Base-by-base conservation (phyloP, 2,113 vertebrate species). In the Machaerirhynchus nigripectus region DNA sequence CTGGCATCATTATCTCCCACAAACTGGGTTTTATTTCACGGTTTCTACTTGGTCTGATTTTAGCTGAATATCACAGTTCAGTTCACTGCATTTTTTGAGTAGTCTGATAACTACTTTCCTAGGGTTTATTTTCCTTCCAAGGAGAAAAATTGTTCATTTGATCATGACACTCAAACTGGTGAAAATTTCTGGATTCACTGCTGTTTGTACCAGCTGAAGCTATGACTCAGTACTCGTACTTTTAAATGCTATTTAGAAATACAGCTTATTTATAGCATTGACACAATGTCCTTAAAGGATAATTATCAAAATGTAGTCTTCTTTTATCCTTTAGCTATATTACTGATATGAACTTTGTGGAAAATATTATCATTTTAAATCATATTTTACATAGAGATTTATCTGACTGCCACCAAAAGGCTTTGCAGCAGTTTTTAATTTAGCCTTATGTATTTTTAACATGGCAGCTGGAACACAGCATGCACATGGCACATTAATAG, bases 381-480 rank as follows among this genome's bases (percentile, higher is more conserved):
- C 40, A 84, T 42, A 93, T 93, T 94, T 96, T 93, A 78, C 75
- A 59, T 22, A 71, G 47, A 84, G 79, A 75, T 77, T 97, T 97
- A 94, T 91, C 67, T 97, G 96, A 95, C 96, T 97, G 92, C 84
- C 67, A 91, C 60, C 71, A 50, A 53, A 96, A 94, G 46, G 55
- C 86, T 96, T 94, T 96, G 82, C 84, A 95, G 76, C 86, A 91
- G 79, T 93, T 97, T 97, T 97, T 96, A 95, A 97, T 97, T 97
- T 96, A 97, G 96, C 69, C 69, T 97, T 96, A 97, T 97, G 88
- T 84, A 97, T 97, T 97, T 97, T 98, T 96, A 93, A 97, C 96
- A 28, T 84, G 86, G 96, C 91, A 97, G 94, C 93, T 97, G 94
- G 95, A 97, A 92, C 26, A 87, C 90, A 85, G 91, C 49, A 79